Evolutionary conservation across 2,113 vertebrate species (phyloP), one percentile per base, ranked within the genome.

Genomic region (Labeo catla): DNA sequence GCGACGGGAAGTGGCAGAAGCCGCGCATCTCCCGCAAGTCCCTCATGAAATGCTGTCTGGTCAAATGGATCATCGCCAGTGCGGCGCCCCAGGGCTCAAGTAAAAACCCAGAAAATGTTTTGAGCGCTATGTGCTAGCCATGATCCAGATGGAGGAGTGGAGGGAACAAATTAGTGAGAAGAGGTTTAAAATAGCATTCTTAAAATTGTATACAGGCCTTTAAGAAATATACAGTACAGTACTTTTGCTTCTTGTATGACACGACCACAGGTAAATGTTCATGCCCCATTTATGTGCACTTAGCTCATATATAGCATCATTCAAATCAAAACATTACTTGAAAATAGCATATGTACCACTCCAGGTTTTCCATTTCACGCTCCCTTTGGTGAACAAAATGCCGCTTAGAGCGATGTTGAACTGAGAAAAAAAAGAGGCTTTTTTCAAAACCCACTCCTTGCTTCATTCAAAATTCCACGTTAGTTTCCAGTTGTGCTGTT

Each of bases 1-100:
- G 92, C 2, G 66, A 70, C 12, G 88, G 92, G 88, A 96, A 96
- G 85, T 97, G 96, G 95, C 95, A 96, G 92, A 94, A 88, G 89
- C 96, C 95, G 0, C 89, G 95, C 7, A 88, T 97, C 74, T 91
- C 95, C 1, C 95, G 95, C 73, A 95, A 96, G 91, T 95, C 96
- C 0, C 93, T 98, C 88, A 96, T 96, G 96, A 95, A 95, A 49
- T 97, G 97, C 79, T 98, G 96, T 77, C 93, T 97, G 50, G 95
- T 97, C 85, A 97, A 96, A 91, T 97, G 97, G 96, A 96, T 98
- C 88, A 95, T 97, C 50, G 96, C 95, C 84, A 97, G 95, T 2
- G 89, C 95, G 0, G 93, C 93, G 0, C 94, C 96, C 0, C 96
- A 97, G 89, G 95, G 95, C 15, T 94, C 96, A 96, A 96, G 97